These are phyloP conservation scores for Trialeurodes vaporariorum DNA, from an alignment of 1,140 invertebrate species.

Conservation along the genomic window DNA sequence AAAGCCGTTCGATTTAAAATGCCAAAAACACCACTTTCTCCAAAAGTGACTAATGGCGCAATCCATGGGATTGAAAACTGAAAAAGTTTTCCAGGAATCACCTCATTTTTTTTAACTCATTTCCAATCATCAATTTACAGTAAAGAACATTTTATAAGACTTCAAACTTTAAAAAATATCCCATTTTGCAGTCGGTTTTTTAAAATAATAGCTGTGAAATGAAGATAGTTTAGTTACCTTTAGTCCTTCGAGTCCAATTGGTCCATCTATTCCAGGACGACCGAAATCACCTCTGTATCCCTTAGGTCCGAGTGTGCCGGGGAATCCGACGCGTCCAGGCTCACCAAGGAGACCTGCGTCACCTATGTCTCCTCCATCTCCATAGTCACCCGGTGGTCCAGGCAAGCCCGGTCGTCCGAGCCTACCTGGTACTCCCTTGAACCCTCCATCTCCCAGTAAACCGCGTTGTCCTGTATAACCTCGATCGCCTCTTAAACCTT, in stretches of 20 bases:
- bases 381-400: conserved; percentile 44
- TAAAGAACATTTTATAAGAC: too few species aligned
- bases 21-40: too few species aligned
- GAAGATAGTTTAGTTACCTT: conserved; percentile 8
- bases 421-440: conserved; percentile 27
- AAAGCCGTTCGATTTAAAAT: too few species aligned
- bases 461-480: conserved; percentile 47
- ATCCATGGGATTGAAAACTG: too few species aligned
- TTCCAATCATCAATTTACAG: too few species aligned
- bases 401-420: conserved; percentile 22
- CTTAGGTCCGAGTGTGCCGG: conserved; percentile 15
- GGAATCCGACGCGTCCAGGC: conserved; percentile 12
- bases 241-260: conserved; percentile 10
- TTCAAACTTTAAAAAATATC: too few species aligned
- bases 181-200: too few species aligned
- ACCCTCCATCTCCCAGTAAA: conserved; percentile 38
- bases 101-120: too few species aligned
- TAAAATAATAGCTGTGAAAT: not conserved
- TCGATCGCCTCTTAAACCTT: conserved; percentile 52
- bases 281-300: conserved; percentile 17
- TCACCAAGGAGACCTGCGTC: conserved; percentile 17
- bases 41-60: too few species aligned
- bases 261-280: conserved; percentile 13
- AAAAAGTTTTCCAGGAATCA: too few species aligned
- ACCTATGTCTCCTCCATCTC: conserved; percentile 48